Base-by-base conservation (phyloP, 2,888 invertebrate genomes). In the Platycheirus albimanus region DNA sequence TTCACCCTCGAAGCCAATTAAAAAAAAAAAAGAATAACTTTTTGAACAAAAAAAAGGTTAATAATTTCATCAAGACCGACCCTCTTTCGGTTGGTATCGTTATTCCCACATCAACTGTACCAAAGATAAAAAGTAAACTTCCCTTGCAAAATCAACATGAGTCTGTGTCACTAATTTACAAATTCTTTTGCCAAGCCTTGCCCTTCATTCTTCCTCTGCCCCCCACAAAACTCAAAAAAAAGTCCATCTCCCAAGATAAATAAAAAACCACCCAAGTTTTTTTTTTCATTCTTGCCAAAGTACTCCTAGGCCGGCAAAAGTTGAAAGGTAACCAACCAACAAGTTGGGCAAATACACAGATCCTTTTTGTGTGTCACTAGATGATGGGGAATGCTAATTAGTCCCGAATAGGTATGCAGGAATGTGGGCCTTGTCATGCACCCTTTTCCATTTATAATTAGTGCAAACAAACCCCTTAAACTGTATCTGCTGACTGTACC, bases 401-500 rank as follows among this genome's bases (percentile, higher is more conserved):
- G 69, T 69, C 13, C 45, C 67, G 36, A 13, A 61, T 61, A 47
- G 54, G 45, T 58, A 61, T 47, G 38, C 47, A 11, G 41, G 47
- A 69, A 47, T 77, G 52, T 64, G 56, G 43, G 56, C 11, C 56
- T 6, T 41, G 13, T 64, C 43, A 17, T 17, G 17, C 15, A 61
- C 45, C 61, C 77, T 56, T 77, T 77, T 64, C 36, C 64, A 58
- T 71, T 77, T 33, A 64, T 71, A 77, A 77, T 77, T 71, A 54
- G 54, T 56, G 13, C 64, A 70, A 77, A 77, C 56, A 71, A 56
- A 54, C 69, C 41, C 38, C 19, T 13, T 33, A 56, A 20, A 56
- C 54, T 58, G 20, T 28, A 11, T 52, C 30, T n/a, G n/a, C 7
- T 15, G 51, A 3, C 11, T 58, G 30, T 30, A 24, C 4, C 15